These are phyloP conservation scores for Thaumatotibia leucotreta DNA, from an alignment of 1,140 invertebrate species.

Conservation along the genomic window DNA sequence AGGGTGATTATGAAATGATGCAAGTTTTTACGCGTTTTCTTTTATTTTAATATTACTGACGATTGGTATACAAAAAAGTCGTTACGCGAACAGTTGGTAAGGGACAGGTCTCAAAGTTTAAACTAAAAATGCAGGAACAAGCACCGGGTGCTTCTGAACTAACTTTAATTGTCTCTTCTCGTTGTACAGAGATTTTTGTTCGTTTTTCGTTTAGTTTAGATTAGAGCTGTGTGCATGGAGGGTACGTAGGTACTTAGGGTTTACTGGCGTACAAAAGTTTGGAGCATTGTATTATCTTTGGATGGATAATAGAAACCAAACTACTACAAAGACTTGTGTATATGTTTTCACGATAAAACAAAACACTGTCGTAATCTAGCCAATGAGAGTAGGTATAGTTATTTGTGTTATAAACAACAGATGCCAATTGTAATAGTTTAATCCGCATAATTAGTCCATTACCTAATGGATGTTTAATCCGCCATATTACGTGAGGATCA, in stretches of 20 bases:
- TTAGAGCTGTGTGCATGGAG: background rate
- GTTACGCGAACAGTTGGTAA: too few relatives aligned
- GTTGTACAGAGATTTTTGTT: background rate
- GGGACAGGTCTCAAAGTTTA: background rate
- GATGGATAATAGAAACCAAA: background rate
- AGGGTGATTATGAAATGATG: too few relatives aligned
- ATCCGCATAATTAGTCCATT: background rate
- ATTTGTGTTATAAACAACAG: background rate
- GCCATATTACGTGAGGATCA: background rate
- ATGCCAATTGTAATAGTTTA: background rate
- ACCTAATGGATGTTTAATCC: background rate
- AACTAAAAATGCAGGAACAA: background rate
- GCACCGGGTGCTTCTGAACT: background rate
- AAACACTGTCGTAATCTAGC: background rate
- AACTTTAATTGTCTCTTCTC: background rate
- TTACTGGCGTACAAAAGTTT: background rate
- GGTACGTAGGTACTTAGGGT: background rate
- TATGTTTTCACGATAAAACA: background rate
- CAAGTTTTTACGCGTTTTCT: too few relatives aligned
- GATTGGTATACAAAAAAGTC: too few relatives aligned
- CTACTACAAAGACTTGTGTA: too few relatives aligned
- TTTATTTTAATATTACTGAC: too few relatives aligned
- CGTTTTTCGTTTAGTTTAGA: background rate
- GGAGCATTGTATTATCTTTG: background rate
- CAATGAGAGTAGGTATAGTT: too few relatives aligned